Conservation (phyloP, 2,888 invertebrate species). For the Quadroppia sp. region DNA sequence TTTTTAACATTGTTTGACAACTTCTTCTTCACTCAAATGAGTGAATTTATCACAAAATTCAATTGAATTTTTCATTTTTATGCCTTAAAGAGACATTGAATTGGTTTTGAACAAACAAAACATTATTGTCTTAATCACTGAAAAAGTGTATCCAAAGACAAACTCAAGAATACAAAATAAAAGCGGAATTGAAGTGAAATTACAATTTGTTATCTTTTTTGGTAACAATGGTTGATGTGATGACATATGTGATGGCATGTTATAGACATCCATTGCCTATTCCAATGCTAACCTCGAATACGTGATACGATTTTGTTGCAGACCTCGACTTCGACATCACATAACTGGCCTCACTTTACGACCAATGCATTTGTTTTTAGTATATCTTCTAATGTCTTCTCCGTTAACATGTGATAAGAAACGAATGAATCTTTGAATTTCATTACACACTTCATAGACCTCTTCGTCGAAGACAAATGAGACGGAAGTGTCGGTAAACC, state of each 20-base stretch:
- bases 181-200: conserved; percentile 15
- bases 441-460: not conserved
- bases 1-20: conserved; percentile 1
- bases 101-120: not conserved
- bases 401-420: conserved; percentile 18
- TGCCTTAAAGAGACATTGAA: not conserved
- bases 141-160: not conserved
- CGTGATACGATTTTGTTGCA: conserved; percentile 8
- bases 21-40: not conserved
- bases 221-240: not conserved
- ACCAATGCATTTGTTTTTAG: not conserved
- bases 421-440: conserved; percentile 8
- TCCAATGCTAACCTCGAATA: conserved; percentile 3
- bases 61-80: not conserved
- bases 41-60: too few species aligned
- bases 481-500: not conserved
- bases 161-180: not conserved
- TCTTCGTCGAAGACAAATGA: not conserved
- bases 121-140: conserved; percentile 17
- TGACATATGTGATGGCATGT: not conserved
- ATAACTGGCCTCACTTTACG: not conserved
- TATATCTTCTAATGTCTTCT: not conserved
- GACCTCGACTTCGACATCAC: not conserved
- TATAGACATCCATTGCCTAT: not conserved
- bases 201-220: not conserved